A percentile compares a stretch with the other conserved stretches of the same genome.
These are phyloP conservation scores for Aphis gossypii DNA, from an alignment of 1,140 invertebrate genomes.

Conservation along the genomic window DNA sequence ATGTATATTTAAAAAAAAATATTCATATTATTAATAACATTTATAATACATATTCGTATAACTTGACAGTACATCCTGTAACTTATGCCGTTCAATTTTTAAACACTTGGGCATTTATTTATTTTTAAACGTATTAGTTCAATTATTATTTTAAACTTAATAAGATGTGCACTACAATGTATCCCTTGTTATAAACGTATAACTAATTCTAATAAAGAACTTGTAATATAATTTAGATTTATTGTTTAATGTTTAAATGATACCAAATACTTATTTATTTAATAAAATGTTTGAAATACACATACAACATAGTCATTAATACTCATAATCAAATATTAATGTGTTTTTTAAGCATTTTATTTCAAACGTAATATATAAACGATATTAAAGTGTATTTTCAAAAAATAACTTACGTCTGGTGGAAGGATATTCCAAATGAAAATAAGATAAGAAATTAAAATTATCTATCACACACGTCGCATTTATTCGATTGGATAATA, in stretches of 20 bases:
- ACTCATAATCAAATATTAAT: neutral
- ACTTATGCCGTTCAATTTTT: neutral
- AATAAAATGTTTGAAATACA: neutral
- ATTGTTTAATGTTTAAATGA: neutral
- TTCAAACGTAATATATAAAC: neutral
- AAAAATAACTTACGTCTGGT: constrained; percentile 3
- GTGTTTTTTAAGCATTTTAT: neutral
- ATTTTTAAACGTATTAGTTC: neutral
- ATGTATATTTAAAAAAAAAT: neutral
- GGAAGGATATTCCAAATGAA: neutral
- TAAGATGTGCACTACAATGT: neutral
- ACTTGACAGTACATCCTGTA: neutral
- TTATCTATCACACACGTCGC: neutral
- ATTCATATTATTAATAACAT: neutral
- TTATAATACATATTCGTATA: neutral
- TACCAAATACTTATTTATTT: neutral
- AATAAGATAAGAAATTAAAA: neutral
- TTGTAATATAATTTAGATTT: neutral
- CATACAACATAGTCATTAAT: neutral
- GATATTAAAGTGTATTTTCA: neutral
- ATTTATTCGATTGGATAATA: neutral
- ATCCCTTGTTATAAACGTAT: neutral
- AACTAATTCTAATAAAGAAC: neutral
- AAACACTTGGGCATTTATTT: neutral
- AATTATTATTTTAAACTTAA: neutral